phyloP scores from a whole-genome alignment of 2,797 vertebrate species.

The Salarias fasciatus region DNA sequence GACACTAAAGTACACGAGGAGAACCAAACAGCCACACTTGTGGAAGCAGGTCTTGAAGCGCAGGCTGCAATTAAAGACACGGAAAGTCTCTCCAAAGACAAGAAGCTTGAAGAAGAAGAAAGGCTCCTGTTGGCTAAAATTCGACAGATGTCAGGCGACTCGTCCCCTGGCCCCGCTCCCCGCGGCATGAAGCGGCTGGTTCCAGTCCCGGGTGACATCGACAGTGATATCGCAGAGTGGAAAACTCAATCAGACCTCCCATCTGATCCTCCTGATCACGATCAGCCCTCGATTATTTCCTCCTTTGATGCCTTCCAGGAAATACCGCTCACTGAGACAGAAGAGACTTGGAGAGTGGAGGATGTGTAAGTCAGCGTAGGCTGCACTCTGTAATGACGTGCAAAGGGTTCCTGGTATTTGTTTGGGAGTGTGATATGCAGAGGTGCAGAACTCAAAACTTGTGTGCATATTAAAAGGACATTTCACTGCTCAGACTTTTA shows the following conservation, averaged over 20 bases:
- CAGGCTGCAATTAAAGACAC: neutral
- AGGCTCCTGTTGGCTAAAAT: constrained; percentile 73
- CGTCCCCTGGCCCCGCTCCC: constrained; percentile 40
- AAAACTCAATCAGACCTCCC: constrained; percentile 8
- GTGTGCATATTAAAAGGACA: neutral
- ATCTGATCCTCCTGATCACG: constrained; percentile 16
- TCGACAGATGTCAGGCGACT: constrained; percentile 64
- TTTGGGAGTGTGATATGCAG: constrained; percentile 11
- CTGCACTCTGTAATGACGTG: constrained; percentile 19
- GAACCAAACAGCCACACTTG: constrained; percentile 1
- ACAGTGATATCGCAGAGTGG: constrained; percentile 39
- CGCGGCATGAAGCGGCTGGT: constrained; percentile 71
- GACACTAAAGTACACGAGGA: neutral
- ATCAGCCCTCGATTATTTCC: neutral
- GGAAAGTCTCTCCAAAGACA: constrained; percentile 36
- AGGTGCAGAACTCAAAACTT: neutral
- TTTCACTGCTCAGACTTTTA: neutral
- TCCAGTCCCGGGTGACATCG: constrained; percentile 64
- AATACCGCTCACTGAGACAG: constrained; percentile 47
- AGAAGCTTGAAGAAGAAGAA: constrained; percentile 73
- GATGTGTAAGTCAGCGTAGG: constrained; percentile 77
- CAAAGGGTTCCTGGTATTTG: neutral
- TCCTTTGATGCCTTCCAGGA: constrained; percentile 44
- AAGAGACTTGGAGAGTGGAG: constrained; percentile 38
- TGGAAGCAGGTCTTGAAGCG: constrained; percentile 18